Percentiles rank a stretch among this genome's conserved stretches.
Evolutionary conservation across 2,113 vertebrate genomes (phyloP).

Genomic region (Vireo altiloquus): DNA sequence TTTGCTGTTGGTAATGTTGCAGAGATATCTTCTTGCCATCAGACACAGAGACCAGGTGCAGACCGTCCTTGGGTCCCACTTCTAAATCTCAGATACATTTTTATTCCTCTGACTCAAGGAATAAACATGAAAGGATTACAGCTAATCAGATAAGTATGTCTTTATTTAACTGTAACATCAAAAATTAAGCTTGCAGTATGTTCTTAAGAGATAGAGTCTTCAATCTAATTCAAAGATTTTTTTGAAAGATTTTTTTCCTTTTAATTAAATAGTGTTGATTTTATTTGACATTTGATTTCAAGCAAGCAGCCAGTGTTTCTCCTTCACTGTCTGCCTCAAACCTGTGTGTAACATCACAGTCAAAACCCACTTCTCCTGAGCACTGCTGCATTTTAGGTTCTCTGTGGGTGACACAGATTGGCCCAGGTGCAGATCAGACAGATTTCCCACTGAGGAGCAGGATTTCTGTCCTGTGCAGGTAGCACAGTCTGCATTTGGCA

Average conservation of each 20-base stretch:
- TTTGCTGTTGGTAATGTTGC: background rate
- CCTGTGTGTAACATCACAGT: background rate
- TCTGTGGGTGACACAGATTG: background rate
- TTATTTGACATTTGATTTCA: constrained; percentile 38
- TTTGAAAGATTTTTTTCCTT: background rate
- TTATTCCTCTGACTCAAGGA: background rate
- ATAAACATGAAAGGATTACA: constrained; percentile 56
- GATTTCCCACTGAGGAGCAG: background rate
- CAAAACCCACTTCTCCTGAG: background rate
- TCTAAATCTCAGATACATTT: constrained; percentile 21
- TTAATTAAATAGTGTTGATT: constrained; percentile 2
- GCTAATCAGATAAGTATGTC: constrained; percentile 35
- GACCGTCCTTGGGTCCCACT: constrained; percentile 14
- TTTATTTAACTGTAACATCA: constrained; percentile 49
- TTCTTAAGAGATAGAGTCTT: constrained; percentile 56
- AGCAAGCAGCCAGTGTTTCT: background rate
- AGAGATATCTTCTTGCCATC: background rate
- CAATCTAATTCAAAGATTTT: constrained; percentile 19
- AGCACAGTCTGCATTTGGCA: rapidly evolving
- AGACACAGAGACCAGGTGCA: background rate
- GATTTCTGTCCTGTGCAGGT: background rate
- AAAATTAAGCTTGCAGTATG: constrained; percentile 40
- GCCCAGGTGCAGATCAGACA: background rate
- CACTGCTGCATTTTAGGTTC: background rate
- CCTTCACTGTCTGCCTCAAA: background rate